Conservation (phyloP, 1,140 invertebrate species). For the Lordiphosa stackelbergi region DNA sequence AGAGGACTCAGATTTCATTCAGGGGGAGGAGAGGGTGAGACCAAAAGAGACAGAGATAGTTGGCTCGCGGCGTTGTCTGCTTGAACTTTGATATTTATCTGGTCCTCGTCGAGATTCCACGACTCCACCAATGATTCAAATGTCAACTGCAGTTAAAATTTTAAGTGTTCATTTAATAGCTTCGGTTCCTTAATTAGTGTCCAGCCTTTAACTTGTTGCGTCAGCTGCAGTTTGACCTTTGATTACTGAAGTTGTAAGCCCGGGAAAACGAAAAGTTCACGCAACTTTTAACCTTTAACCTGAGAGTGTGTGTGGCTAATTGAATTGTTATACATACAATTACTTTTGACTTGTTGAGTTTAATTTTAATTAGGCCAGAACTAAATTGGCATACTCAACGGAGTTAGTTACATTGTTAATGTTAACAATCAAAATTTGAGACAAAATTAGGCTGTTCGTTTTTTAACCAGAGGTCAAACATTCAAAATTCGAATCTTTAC, state of each 20-base stretch:
- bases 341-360: too few species aligned
- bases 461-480: too few species aligned
- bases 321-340: conserved; percentile 44
- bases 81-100: conserved; percentile 54
- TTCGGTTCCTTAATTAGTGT: not conserved
- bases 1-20: conserved; percentile 33
- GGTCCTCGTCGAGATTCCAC: not conserved
- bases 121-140: conserved; percentile 15
- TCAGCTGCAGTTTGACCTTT: conserved; percentile 35
- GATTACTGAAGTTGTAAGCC: not conserved
- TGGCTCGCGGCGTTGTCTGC: not conserved
- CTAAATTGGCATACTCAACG: too few species aligned
- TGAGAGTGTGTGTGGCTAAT: conserved; percentile 27
- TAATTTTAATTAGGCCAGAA: too few species aligned
- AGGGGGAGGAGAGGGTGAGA: conserved; percentile 1
- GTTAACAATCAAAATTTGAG: too few species aligned
- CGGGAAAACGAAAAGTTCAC: not conserved
- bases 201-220: conserved; percentile 29
- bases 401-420: too few species aligned
- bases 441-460: too few species aligned
- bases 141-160: conserved; percentile 28
- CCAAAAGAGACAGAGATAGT: not conserved
- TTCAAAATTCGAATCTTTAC: too few species aligned
- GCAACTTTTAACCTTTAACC: conserved; percentile 20
- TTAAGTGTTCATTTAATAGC: not conserved